These are phyloP conservation scores for Buathra laborator DNA, from an alignment of 2,888 invertebrate species.

Conservation along the genomic window DNA sequence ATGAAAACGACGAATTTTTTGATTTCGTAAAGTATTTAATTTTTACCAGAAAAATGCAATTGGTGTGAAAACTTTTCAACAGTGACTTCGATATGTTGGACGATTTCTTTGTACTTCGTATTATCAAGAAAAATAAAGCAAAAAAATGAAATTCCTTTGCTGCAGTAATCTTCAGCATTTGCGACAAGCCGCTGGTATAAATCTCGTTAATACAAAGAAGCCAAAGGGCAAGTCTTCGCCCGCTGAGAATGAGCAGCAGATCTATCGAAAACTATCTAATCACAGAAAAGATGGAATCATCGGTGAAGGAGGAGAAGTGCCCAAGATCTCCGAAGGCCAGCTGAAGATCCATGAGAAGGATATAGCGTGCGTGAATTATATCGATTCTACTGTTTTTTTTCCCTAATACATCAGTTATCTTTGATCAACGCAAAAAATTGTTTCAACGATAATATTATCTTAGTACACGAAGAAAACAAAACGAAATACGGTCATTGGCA, in stretches of 20 bases:
- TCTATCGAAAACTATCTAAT: conserved; percentile 70
- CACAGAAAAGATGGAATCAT: conserved; percentile 74
- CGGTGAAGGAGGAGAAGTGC: conserved; percentile 69
- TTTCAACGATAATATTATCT: no score
- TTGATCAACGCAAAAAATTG: no score
- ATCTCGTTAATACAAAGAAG: conserved; percentile 31
- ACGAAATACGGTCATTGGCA: no score
- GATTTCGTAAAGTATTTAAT: no score
- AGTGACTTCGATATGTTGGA: conserved; percentile 5
- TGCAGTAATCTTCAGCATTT: conserved; percentile 51
- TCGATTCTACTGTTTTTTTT: background rate
- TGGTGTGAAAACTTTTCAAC: background rate
- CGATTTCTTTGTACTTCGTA: background rate
- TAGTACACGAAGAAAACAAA: no score
- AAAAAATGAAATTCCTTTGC: conserved; percentile 66
- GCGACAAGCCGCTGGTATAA: conserved; percentile 37
- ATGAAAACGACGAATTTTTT: no score
- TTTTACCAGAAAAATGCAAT: no score
- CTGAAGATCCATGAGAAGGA: conserved; percentile 68
- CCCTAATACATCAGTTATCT: no score
- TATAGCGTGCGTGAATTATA: conserved; percentile 67
- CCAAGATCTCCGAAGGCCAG: conserved; percentile 19
- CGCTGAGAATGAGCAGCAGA: conserved; percentile 60
- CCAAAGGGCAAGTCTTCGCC: background rate
- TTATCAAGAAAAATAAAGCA: background rate